phyloP scores from a whole-genome alignment of 2,797 vertebrate genomes.

The Prunella strophiata region DNA sequence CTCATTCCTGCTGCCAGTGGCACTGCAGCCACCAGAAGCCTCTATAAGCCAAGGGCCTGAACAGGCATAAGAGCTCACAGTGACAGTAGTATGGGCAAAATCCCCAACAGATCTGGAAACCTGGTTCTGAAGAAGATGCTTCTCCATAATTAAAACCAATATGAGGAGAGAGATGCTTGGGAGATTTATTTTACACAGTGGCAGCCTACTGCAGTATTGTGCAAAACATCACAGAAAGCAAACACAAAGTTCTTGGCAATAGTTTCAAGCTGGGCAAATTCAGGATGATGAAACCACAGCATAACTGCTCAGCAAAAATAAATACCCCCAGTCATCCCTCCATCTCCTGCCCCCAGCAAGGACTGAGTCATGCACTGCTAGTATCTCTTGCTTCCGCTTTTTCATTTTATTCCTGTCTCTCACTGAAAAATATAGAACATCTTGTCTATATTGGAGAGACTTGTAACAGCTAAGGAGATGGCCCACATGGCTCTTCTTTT shows the following conservation, averaged over 20 bases:
- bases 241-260: conserved; percentile 43
- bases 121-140: neutral
- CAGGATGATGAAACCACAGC: conserved; percentile 61
- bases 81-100: neutral
- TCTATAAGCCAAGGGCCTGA: neutral
- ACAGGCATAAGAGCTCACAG: neutral
- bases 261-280: conserved; percentile 52
- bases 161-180: neutral
- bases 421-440: conserved; percentile 24
- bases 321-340: neutral
- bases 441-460: neutral
- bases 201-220: conserved; percentile 41
- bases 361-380: neutral
- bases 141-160: neutral
- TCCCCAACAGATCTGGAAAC: neutral
- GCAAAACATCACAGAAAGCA: conserved; percentile 44
- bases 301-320: conserved; percentile 57
- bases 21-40: neutral
- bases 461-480: neutral
- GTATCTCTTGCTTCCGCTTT: neutral
- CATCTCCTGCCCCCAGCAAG: neutral
- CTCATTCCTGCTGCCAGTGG: neutral
- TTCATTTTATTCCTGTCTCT: conserved; percentile 36
- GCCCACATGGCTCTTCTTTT: neutral
- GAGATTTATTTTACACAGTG: conserved; percentile 43